phyloP scores from a whole-genome alignment of 2,113 vertebrate species.

The Lasiurus borealis region DNA sequence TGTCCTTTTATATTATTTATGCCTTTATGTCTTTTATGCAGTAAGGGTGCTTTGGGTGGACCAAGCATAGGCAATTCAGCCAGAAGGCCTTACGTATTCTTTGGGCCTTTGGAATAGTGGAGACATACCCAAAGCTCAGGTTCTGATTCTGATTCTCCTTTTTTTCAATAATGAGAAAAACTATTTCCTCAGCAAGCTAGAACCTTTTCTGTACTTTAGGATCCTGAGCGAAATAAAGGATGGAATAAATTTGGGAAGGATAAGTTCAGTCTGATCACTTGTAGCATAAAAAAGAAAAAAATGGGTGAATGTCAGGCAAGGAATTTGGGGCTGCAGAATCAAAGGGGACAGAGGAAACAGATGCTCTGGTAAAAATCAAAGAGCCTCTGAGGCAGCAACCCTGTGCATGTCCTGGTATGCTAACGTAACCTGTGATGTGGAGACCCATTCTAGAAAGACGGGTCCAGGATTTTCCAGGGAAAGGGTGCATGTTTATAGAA shows the following conservation, averaged over 20 bases:
- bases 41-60: neutral
- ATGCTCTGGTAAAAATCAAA: neutral
- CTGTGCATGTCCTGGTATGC: too few species aligned
- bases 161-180: constrained; percentile 18
- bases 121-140: neutral
- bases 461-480: neutral
- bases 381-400: neutral
- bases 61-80: neutral
- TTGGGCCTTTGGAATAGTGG: neutral
- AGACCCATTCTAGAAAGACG: neutral
- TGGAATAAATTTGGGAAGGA: neutral
- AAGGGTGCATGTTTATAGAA: neutral
- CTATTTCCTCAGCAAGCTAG: neutral
- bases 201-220: neutral
- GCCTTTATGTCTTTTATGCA: neutral
- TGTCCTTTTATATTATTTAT: constrained; percentile 1
- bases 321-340: neutral
- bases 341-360: neutral
- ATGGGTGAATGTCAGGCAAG: neutral
- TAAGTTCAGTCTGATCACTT: neutral
- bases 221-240: neutral
- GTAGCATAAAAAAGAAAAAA: neutral
- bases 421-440: neutral
- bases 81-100: neutral
- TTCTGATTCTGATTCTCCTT: neutral